Evolutionary conservation across 2,888 invertebrate genomes (phyloP), one percentile per base, ranked within the genome.

Genomic region (Andricus curvator): DNA sequence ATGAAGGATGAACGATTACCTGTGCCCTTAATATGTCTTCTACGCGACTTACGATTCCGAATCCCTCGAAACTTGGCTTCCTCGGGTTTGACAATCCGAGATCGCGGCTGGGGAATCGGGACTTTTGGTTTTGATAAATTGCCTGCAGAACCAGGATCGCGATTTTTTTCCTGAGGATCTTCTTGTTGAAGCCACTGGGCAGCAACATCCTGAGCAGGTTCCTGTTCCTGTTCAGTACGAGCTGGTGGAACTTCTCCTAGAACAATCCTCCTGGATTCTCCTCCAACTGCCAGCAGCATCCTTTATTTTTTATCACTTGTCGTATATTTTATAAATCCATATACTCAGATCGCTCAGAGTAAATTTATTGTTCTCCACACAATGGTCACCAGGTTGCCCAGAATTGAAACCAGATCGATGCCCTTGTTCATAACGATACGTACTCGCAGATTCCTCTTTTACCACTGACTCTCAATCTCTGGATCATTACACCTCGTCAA

Each of bases 281-380:
- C 92, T 86, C 94, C 95, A 88, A 91, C 91, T 77, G 94, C 94
- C 92, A 94, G 94, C 93, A 94, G 82, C 94, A 91, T 94, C 93
- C 83, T 94, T 70, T 77, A 91, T 94, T 84, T 94, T 56, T 77
- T 81, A 81, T 80, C 82, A 22, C 80, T 20, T 48, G 3, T 29
- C 29, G 51, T 48, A 20, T 51, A 51, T 51, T 37, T 25, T 8
- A 29, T 48, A 64, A 29, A 29, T 64, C 29, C 56, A 51, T 64
- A 41, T 41, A 44, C 41, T 22, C 41, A 67, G 67, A 44, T 15
- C 60, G 44, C 29, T 51, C 29, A 65, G 22, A 20, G 22, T 56
- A 48, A 77, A 44, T 77, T 78, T 60, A 48, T 77, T 68, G 62
- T 65, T 70, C 29, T n/a, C 37, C 51, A n/a, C 51, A 70, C 51